Conservation (phyloP, 1,140 invertebrate genomes). For the Ceratina calcarata region DNA sequence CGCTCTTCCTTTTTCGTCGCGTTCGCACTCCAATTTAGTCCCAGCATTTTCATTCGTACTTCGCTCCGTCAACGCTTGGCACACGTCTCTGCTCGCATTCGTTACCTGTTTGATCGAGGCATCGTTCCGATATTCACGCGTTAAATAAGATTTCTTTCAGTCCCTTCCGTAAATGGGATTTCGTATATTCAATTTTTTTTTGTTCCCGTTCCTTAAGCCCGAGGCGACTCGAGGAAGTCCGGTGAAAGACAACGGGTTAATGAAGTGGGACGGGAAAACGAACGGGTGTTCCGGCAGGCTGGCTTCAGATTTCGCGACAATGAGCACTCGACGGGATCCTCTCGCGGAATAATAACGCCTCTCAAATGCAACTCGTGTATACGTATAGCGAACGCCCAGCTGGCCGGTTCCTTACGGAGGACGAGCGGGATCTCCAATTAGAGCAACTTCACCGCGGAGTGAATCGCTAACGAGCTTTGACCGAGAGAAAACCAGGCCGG, state of each 20-base stretch:
- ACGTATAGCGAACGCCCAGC: neutral
- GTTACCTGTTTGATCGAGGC: too few relatives aligned
- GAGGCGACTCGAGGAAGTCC: neutral
- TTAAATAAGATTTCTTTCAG: too few relatives aligned
- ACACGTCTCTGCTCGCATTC: neutral
- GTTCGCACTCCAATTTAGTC: neutral
- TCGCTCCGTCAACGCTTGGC: neutral
- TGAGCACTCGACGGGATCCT: slow-evolving; percentile 20
- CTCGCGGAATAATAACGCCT: slow-evolving; percentile 54
- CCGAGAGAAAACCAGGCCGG: slow-evolving; percentile 50
- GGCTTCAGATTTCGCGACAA: slow-evolving; percentile 45
- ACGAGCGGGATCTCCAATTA: slow-evolving; percentile 60
- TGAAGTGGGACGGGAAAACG: slow-evolving; percentile 47
- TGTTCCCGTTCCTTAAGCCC: too few relatives aligned
- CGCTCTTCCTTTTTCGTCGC: neutral
- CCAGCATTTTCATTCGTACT: neutral
- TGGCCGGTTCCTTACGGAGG: slow-evolving; percentile 41
- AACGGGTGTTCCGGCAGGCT: slow-evolving; percentile 34
- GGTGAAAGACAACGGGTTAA: slow-evolving; percentile 32
- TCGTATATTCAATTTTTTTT: too few relatives aligned
- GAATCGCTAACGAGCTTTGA: slow-evolving; percentile 64
- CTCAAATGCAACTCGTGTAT: slow-evolving; percentile 38
- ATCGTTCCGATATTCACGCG: too few relatives aligned
- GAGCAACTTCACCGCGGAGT: slow-evolving; percentile 52
- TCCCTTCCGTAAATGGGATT: too few relatives aligned